These are phyloP conservation scores for Bovichtus variegatus DNA, from an alignment of 2,797 vertebrate species.

Conservation along the genomic window DNA sequence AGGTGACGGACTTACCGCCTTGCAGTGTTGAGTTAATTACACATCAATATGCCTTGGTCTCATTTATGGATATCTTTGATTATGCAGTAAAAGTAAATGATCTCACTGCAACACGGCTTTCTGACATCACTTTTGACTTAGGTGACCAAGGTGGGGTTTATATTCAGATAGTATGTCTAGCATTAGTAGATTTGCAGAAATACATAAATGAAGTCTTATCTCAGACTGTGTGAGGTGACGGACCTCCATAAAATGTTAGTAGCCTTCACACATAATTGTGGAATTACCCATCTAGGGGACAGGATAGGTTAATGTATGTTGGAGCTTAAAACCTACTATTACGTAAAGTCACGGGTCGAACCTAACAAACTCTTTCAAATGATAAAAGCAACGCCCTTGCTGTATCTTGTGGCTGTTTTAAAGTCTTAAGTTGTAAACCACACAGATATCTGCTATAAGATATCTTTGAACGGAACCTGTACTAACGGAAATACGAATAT, in stretches of 20 bases:
- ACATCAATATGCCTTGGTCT: constrained; percentile 72
- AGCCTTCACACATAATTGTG: constrained; percentile 41
- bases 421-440: not conserved
- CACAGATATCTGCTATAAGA: constrained; percentile 30
- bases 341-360: constrained; percentile 33
- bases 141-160: constrained; percentile 9
- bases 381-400: constrained; percentile 43
- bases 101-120: constrained; percentile 56
- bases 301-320: constrained; percentile 41
- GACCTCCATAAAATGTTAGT: constrained; percentile 37
- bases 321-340: constrained; percentile 14
- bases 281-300: constrained; percentile 23
- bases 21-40: constrained; percentile 77
- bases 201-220: constrained; percentile 28
- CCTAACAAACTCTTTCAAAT: constrained; percentile 23
- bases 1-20: constrained; percentile 56
- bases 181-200: not conserved
- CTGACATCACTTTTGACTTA: constrained; percentile 50
- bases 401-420: constrained; percentile 19
- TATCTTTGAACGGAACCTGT: constrained; percentile 38
- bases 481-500: constrained; percentile 25
- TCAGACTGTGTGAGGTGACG: constrained; percentile 16
- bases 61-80: constrained; percentile 81
- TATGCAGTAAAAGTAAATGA: constrained; percentile 74
- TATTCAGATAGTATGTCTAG: not conserved